Evolutionary conservation across 2,888 invertebrate species (phyloP).

Genomic region (Phalera bucephala): DNA sequence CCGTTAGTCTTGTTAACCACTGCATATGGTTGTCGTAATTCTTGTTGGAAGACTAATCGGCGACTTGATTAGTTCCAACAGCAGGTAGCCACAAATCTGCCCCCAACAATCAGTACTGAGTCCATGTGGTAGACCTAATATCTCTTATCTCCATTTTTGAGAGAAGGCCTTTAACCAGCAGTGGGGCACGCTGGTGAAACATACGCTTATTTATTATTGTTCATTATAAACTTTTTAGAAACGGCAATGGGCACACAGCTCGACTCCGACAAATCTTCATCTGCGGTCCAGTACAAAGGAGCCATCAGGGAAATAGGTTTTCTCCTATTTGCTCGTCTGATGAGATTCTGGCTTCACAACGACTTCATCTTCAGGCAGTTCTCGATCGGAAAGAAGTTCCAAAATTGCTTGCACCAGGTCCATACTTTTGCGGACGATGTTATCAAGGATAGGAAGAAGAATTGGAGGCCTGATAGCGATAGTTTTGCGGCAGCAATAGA

Average conservation of each 20-base stretch:
- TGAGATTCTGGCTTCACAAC: slow-evolving; percentile 81
- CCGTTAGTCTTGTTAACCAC: too few species aligned
- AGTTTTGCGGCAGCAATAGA: slow-evolving; percentile 11
- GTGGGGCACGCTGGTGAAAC: too few species aligned
- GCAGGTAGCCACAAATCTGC: too few species aligned
- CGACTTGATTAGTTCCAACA: too few species aligned
- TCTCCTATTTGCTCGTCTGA: slow-evolving; percentile 44
- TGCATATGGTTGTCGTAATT: too few species aligned
- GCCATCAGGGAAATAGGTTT: slow-evolving; percentile 69
- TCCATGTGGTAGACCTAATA: too few species aligned
- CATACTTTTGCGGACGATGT: slow-evolving; percentile 81
- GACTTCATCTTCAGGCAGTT: slow-evolving; percentile 75
- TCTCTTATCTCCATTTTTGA: too few species aligned
- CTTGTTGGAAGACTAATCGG: too few species aligned
- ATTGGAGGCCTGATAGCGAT: slow-evolving; percentile 21
- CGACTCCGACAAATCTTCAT: slow-evolving; percentile 56
- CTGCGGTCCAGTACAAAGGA: slow-evolving; percentile 71
- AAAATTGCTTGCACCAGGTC: slow-evolving; percentile 64
- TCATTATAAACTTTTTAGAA: too few species aligned
- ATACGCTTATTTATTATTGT: too few species aligned
- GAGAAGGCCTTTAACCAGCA: too few species aligned
- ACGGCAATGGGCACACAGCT: slow-evolving; percentile 85
- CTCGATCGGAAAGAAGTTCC: slow-evolving; percentile 70
- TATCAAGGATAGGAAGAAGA: slow-evolving; percentile 69
- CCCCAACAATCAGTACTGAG: too few species aligned